phyloP scores from a whole-genome alignment of 2,888 invertebrate species.

The Diabrotica balteata region DNA sequence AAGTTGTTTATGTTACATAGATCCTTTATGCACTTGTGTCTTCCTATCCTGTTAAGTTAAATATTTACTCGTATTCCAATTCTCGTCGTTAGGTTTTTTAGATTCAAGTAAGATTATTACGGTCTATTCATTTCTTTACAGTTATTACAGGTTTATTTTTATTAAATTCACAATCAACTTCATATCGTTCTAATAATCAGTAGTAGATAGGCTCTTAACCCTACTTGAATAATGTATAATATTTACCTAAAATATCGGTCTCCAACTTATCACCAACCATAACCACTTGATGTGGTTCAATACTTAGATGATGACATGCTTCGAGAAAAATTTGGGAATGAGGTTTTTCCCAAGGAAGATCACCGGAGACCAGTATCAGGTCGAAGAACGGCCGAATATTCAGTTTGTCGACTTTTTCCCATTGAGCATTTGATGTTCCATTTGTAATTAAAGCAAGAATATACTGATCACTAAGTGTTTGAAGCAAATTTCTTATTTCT shows the following conservation, averaged over 20 bases:
- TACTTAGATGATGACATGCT: conserved; percentile 78
- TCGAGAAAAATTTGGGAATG: conserved; percentile 81
- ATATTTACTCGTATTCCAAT: no score
- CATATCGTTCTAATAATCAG: no score
- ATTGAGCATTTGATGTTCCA: conserved; percentile 85
- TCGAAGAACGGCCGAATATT: conserved; percentile 78
- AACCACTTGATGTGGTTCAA: conserved; percentile 77
- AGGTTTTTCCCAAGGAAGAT: conserved; percentile 87
- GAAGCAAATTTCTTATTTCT: conserved; percentile 74
- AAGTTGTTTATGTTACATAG: no score
- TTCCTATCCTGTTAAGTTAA: no score
- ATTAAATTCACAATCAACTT: no score
- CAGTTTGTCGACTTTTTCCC: conserved; percentile 84
- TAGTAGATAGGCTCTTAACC: neutral
- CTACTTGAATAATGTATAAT: neutral
- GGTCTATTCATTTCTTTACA: no score
- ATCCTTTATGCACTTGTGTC: no score
- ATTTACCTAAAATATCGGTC: conserved; percentile 81
- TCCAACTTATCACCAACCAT: conserved; percentile 87
- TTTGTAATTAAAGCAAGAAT: conserved; percentile 84
- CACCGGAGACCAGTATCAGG: conserved; percentile 81
- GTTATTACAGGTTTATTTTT: no score
- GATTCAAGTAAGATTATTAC: no score
- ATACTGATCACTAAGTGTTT: conserved; percentile 75
- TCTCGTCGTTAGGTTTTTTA: no score